Conservation (phyloP, 2,888 invertebrate species). For the Cerastis leucographa region DNA sequence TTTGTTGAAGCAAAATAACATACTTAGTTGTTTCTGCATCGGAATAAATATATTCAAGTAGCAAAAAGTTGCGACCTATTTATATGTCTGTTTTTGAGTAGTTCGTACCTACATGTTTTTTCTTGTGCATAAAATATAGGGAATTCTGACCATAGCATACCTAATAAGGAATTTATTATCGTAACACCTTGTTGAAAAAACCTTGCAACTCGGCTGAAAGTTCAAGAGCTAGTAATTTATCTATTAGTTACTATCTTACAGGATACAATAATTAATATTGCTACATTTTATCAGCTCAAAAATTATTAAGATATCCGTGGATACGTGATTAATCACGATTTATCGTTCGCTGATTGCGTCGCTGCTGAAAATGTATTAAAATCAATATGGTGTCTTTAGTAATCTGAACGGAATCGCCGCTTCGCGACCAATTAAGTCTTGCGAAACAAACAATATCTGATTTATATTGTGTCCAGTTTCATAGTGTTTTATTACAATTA, state of each 20-base stretch:
- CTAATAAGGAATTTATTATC: background rate
- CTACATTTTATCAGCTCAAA: conserved; percentile 51
- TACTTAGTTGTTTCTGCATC: conserved; percentile 12
- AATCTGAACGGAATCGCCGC: conserved; percentile 70
- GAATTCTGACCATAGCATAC: background rate
- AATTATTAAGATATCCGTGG: conserved; percentile 53
- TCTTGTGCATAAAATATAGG: background rate
- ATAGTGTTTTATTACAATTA: conserved; percentile 75
- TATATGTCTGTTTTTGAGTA: background rate
- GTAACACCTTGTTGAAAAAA: background rate
- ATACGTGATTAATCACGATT: conserved; percentile 58
- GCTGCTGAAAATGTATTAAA: conserved; percentile 70
- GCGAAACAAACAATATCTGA: conserved; percentile 76
- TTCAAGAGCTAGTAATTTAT: conserved; percentile 1
- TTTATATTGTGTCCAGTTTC: conserved; percentile 76
- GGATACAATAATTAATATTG: conserved; percentile 48
- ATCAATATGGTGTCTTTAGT: conserved; percentile 70
- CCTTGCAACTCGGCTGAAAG: background rate
- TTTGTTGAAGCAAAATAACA: background rate
- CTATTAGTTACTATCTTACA: conserved; percentile 28
- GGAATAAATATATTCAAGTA: conserved; percentile 24
- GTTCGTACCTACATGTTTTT: background rate
- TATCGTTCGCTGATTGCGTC: conserved; percentile 61
- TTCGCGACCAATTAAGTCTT: conserved; percentile 75
- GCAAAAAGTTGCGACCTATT: conserved; percentile 2